Evolutionary conservation across 2,888 invertebrate genomes (phyloP), one percentile per base, ranked within the genome.

Genomic region (Cactoblastis cactorum): DNA sequence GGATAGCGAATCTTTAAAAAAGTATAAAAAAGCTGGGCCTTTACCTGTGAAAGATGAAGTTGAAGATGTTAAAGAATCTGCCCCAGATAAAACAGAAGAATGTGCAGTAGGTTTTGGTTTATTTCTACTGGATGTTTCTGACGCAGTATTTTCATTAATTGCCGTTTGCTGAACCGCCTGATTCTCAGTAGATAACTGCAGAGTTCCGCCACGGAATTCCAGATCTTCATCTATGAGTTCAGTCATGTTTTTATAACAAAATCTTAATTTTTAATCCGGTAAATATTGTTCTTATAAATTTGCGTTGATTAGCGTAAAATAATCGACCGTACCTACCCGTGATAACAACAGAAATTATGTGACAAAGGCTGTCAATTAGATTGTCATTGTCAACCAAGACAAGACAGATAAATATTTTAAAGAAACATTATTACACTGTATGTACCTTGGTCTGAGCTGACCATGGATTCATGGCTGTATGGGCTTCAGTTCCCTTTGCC

Each of bases 141-240:
- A 51, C 52, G 64, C 61, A 65, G 61, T 71, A 56, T 63, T 73
- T 35, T 61, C 63, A 58, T 60, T 71, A 58, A 58, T 71, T 45
- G 71, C 76, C 35, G 68, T 62, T 55, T 53, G 65, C 28, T 71
- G 77, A 18, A 63, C 62, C 8, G 63, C 56, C 24, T 61, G 57
- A 35, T 67, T 69, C 17, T 88, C 87, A 1, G 80, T 66, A 12
- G 86, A 82, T 46, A 89, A 62, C 64, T 89, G 87, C 55, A 90
- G 65, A 22, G 91, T 91, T 39, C 91, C 91, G 33, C 91, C 91
- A 47, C 88, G 87, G 61, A 92, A 92, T 69, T 92, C 91, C 74
- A 78, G 76, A 59, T 92, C 92, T 28, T 92, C 92, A 39, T 92
- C 92, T 49, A 90, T 66, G 57, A 89, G 66, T 60, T 90, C 85